These are phyloP conservation scores for Eupithecia subumbrata DNA, from an alignment of 2,888 invertebrate genomes.

Conservation along the genomic window DNA sequence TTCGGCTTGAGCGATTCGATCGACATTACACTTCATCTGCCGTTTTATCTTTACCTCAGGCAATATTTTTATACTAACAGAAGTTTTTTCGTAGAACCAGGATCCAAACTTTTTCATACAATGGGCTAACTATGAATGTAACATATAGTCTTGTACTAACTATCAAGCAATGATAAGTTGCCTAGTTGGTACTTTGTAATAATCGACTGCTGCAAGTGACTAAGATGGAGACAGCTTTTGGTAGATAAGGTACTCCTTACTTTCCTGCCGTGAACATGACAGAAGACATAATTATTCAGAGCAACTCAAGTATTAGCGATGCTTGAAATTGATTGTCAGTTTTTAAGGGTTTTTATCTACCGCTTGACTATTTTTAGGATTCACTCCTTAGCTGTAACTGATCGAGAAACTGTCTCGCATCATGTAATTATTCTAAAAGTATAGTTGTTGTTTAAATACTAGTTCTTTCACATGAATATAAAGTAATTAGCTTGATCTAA, in stretches of 20 bases:
- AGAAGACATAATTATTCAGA: background rate
- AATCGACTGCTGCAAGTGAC: background rate
- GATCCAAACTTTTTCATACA: too few relatives aligned
- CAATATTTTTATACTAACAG: background rate
- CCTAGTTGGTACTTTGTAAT: background rate
- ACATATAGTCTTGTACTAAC: background rate
- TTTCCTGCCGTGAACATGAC: background rate
- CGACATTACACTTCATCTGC: conserved; percentile 27
- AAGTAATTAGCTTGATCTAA: too few relatives aligned
- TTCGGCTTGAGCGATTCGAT: conserved; percentile 32
- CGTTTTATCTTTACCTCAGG: background rate
- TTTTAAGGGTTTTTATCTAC: too few relatives aligned
- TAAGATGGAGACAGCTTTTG: background rate
- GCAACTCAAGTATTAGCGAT: too few relatives aligned
- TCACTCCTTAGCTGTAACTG: too few relatives aligned
- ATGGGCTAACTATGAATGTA: background rate
- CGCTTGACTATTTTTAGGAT: too few relatives aligned
- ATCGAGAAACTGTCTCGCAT: too few relatives aligned
- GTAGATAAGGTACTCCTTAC: background rate
- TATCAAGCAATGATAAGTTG: background rate
- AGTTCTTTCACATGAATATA: too few relatives aligned
- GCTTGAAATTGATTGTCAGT: too few relatives aligned
- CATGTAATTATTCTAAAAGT: too few relatives aligned
- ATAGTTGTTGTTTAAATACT: too few relatives aligned
- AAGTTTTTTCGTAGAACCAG: background rate